phyloP scores from a whole-genome alignment of 2,113 vertebrate genomes.

The Litocranius walleri region DNA sequence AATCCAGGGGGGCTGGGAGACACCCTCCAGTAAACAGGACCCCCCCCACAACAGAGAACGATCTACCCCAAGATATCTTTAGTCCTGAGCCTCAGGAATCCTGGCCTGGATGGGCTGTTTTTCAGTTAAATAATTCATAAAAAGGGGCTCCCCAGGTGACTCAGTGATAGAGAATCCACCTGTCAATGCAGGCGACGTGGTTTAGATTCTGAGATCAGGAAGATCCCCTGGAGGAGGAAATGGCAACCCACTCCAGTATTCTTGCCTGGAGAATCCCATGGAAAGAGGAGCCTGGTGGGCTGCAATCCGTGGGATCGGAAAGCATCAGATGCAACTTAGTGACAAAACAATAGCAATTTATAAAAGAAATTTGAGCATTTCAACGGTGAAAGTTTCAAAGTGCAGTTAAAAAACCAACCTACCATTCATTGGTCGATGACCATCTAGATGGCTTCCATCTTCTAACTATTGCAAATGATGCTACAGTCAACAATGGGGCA shows the following conservation, averaged over 20 bases:
- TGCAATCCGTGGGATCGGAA: background rate
- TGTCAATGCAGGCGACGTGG: background rate
- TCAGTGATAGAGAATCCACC: background rate
- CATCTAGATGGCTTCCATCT: background rate
- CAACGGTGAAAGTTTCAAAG: background rate
- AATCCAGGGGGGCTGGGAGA: background rate
- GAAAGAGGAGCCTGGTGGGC: background rate
- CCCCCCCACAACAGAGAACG: background rate
- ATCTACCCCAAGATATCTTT: rapidly evolving
- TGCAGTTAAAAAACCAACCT: background rate
- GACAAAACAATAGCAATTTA: background rate
- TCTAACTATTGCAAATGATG: background rate
- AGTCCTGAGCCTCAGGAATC: background rate
- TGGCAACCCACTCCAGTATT: background rate
- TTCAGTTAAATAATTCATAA: background rate
- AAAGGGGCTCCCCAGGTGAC: background rate
- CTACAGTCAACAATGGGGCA: background rate
- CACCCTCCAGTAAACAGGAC: rapidly evolving
- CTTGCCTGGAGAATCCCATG: background rate
- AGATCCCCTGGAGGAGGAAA: background rate
- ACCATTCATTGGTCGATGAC: background rate
- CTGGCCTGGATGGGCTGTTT: rapidly evolving
- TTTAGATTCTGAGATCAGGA: background rate
- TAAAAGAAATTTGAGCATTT: background rate
- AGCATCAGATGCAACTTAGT: background rate